phyloP scores from a whole-genome alignment of 2,888 invertebrate genomes.

The Heliconius erato region DNA sequence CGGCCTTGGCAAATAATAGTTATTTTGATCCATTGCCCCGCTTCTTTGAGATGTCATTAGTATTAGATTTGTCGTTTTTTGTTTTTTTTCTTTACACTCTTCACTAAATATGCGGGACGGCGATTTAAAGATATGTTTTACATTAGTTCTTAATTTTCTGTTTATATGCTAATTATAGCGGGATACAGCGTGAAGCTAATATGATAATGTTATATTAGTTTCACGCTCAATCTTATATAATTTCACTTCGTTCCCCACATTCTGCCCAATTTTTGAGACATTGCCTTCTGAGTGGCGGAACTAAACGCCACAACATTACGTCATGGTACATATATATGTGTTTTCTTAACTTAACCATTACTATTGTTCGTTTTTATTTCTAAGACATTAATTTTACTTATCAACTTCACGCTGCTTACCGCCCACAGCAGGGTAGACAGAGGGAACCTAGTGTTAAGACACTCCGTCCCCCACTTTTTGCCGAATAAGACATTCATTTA shows the following conservation, averaged over 20 bases:
- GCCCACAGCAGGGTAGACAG: too few species aligned
- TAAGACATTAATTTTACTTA: background rate
- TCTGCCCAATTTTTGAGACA: background rate
- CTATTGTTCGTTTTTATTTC: background rate
- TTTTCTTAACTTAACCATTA: background rate
- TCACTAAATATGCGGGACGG: background rate
- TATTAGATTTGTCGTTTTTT: background rate
- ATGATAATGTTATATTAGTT: background rate
- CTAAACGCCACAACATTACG: background rate
- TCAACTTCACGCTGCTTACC: too few species aligned
- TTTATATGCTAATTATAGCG: background rate
- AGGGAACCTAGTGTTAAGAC: too few species aligned
- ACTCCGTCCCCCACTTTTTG: too few species aligned
- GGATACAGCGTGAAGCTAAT: background rate
- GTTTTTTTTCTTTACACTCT: background rate
- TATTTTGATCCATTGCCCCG: conserved; percentile 66
- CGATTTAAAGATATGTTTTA: background rate
- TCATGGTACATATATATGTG: background rate
- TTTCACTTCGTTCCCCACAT: background rate
- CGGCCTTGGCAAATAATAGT: conserved; percentile 77
- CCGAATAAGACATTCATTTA: background rate
- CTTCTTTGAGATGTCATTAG: conserved; percentile 37
- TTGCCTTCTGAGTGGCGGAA: background rate
- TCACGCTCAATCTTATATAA: background rate
- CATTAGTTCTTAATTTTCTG: background rate